Conservation (phyloP, 2,888 invertebrate genomes). For the Embidobia sp. region DNA sequence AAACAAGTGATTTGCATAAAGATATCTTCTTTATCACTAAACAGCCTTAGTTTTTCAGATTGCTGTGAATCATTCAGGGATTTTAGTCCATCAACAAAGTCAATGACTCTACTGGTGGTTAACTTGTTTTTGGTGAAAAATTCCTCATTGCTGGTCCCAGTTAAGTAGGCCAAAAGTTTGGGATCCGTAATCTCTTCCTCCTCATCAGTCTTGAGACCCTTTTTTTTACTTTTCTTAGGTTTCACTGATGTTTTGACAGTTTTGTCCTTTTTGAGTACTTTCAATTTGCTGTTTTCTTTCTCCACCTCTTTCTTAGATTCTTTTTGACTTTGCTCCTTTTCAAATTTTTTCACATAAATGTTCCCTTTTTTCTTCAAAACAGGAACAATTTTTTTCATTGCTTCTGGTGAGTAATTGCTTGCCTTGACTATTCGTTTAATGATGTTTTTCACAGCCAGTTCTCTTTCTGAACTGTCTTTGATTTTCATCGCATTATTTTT, state of each 20-base stretch:
- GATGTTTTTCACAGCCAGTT: constrained; percentile 19
- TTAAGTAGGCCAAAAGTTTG: constrained; percentile 15
- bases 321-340: constrained; percentile 76
- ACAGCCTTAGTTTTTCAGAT: constrained; percentile 78
- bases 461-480: constrained; percentile 31
- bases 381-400: constrained; percentile 2
- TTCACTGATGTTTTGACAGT: constrained; percentile 44
- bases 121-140: constrained; percentile 31
- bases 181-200: constrained; percentile 15
- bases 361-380: constrained; percentile 28
- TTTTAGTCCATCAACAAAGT: constrained; percentile 33
- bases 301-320: constrained; percentile 13
- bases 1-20: constrained; percentile 85
- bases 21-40: constrained; percentile 83
- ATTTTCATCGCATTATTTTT: constrained; percentile 44
- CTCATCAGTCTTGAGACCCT: neutral
- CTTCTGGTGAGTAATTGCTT: constrained; percentile 3
- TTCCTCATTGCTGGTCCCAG: constrained; percentile 13
- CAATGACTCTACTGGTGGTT: neutral
- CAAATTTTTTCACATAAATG: constrained; percentile 73
- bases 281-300: constrained; percentile 26
- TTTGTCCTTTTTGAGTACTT: neutral
- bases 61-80: constrained; percentile 5
- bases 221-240: constrained; percentile 15
- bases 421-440: constrained; percentile 15